These are phyloP conservation scores for Corvus cornix DNA, from an alignment of 2,113 vertebrate species.

Conservation along the genomic window DNA sequence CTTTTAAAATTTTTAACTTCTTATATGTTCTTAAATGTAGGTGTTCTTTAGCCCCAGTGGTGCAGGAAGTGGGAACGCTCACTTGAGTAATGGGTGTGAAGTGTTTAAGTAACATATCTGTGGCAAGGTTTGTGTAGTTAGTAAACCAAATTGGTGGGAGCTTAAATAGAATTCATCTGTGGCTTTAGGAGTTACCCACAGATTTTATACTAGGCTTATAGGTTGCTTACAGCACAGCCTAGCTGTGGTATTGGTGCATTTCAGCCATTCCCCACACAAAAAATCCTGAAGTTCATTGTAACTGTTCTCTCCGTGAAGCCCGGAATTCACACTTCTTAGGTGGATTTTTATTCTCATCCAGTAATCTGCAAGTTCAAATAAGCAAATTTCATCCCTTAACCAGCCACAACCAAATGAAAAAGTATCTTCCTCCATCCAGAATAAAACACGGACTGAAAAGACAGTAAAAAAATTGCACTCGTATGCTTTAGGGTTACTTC, in stretches of 20 bases:
- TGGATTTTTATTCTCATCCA: background rate
- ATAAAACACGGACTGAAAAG: background rate
- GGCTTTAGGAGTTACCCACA: background rate
- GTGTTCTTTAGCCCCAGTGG: background rate
- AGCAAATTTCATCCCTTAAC: background rate
- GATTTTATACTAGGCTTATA: background rate
- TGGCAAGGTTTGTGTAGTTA: background rate
- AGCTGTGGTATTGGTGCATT: background rate
- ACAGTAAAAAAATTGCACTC: background rate
- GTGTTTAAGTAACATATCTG: background rate
- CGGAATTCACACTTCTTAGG: background rate
- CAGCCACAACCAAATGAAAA: background rate
- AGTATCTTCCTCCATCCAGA: background rate
- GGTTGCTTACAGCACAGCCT: background rate
- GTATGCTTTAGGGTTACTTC: background rate
- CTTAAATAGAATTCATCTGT: background rate
- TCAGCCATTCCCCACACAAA: background rate
- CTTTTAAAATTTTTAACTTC: background rate
- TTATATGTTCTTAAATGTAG: background rate
- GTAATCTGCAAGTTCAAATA: background rate
- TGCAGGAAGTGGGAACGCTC: background rate
- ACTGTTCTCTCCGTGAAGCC: background rate
- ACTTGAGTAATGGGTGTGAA: background rate
- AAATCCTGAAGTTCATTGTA: background rate
- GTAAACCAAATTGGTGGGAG: background rate